Conservation (phyloP, 2,113 vertebrate genomes). For the Crotalus tigris region DNA sequence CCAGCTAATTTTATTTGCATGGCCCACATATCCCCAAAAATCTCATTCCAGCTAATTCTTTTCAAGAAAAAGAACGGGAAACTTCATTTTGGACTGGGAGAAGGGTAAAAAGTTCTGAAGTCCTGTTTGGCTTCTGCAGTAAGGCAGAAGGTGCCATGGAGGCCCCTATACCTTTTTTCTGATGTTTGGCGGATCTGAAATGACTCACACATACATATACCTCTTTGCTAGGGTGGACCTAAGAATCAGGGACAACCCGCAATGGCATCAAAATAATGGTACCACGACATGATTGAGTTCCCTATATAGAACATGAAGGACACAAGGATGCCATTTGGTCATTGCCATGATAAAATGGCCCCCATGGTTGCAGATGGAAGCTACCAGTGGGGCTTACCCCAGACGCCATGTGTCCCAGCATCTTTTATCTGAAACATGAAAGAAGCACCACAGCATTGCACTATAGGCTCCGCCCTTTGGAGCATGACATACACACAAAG, state of each 20-base stretch:
- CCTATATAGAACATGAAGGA: neutral
- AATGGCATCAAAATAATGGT: neutral
- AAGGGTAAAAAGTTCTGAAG: neutral
- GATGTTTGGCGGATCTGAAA: neutral
- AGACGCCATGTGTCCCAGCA: neutral
- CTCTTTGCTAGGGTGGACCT: neutral
- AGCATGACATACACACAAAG: neutral
- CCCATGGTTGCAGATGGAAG: neutral
- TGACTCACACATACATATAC: neutral
- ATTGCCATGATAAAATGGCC: neutral
- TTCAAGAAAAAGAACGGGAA: neutral
- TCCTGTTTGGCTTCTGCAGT: neutral
- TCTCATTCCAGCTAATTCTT: constrained; percentile 14
- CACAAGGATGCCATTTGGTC: neutral
- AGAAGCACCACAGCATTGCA: no score
- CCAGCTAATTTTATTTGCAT: constrained; percentile 9
- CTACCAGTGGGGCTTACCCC: neutral
- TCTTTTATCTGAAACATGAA: neutral
- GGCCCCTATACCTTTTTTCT: neutral
- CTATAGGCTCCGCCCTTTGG: neutral
- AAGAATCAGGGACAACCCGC: neutral
- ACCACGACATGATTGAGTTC: neutral
- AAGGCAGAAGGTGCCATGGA: neutral
- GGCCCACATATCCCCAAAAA: neutral
- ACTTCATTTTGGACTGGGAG: constrained; percentile 9